These are phyloP conservation scores for Yoshiicerus persimilis DNA, from an alignment of 1,140 invertebrate species.

Conservation along the genomic window DNA sequence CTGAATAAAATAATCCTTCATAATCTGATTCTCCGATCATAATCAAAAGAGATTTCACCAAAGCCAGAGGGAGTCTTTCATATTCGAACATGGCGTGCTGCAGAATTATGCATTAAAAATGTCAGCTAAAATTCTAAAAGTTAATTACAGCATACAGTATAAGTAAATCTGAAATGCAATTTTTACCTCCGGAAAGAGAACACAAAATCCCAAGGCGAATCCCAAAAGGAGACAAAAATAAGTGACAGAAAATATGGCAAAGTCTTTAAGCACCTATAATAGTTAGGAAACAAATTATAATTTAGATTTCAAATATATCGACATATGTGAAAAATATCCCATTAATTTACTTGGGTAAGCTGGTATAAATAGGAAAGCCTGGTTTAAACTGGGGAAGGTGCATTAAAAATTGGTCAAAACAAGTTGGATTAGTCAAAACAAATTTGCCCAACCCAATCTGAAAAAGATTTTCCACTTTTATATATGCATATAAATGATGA, in stretches of 20 bases:
- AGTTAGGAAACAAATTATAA: not conserved
- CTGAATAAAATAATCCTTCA: slow-evolving; percentile 64
- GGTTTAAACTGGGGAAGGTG: no score
- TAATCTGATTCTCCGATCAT: slow-evolving; percentile 84
- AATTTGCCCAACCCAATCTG: no score
- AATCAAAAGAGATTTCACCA: slow-evolving; percentile 73
- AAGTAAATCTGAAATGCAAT: not conserved
- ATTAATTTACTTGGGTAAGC: no score
- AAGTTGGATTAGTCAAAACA: no score
- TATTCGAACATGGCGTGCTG: slow-evolving; percentile 55
- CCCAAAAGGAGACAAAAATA: slow-evolving; percentile 25
- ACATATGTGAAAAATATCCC: no score
- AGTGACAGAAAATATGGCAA: slow-evolving; percentile 20
- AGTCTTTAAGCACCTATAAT: slow-evolving; percentile 31
- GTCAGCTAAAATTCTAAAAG: not conserved
- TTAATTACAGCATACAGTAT: no score
- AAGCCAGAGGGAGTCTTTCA: slow-evolving; percentile 54
- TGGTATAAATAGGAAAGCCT: no score
- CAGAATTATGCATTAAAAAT: not conserved
- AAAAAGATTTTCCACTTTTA: no score
- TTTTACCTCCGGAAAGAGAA: slow-evolving; percentile 35
- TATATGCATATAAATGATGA: no score
- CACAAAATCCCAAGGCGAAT: slow-evolving; percentile 37
- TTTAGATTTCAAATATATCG: no score
- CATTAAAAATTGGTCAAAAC: no score